Evolutionary conservation across 2,797 vertebrate genomes (phyloP).

Genomic region (Notolabrus celidotus): DNA sequence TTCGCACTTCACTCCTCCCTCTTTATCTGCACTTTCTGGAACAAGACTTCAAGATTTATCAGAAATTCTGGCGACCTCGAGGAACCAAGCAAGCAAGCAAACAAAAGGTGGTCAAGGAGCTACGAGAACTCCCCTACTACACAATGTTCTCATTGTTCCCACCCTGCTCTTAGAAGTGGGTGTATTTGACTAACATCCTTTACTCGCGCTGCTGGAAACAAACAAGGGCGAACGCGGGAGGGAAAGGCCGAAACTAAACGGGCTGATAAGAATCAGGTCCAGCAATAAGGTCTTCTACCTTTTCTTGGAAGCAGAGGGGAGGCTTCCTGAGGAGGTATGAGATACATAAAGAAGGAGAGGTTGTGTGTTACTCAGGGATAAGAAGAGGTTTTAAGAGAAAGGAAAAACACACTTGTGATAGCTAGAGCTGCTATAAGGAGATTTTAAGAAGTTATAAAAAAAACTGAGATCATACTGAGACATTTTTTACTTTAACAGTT

Average conservation of each 20-base stretch:
- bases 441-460: no score
- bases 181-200: slow-evolving; percentile 66
- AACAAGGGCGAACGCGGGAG: slow-evolving; percentile 43
- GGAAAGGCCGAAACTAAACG: slow-evolving; percentile 38
- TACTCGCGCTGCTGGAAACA: slow-evolving; percentile 65
- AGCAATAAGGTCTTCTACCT: slow-evolving; percentile 8
- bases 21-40: slow-evolving; percentile 43
- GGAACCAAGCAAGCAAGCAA: slow-evolving; percentile 46
- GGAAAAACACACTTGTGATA: no score
- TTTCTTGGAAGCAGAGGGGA: slow-evolving; percentile 15
- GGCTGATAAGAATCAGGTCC: slow-evolving; percentile 54
- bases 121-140: slow-evolving; percentile 27
- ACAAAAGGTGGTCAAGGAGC: slow-evolving; percentile 57
- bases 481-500: no score
- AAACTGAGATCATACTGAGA: no score
- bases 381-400: neutral
- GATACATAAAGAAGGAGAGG: slow-evolving; percentile 6
- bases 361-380: neutral
- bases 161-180: slow-evolving; percentile 60
- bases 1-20: slow-evolving; percentile 30
- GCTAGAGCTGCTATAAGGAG: no score
- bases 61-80: slow-evolving; percentile 32
- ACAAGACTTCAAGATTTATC: slow-evolving; percentile 47
- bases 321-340: slow-evolving; percentile 29
- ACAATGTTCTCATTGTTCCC: slow-evolving; percentile 81